A percentile compares a stretch with the other conserved stretches of the same genome.
These are phyloP conservation scores for Dendroctonus valens DNA, from an alignment of 1,140 invertebrate species.

Conservation along the genomic window DNA sequence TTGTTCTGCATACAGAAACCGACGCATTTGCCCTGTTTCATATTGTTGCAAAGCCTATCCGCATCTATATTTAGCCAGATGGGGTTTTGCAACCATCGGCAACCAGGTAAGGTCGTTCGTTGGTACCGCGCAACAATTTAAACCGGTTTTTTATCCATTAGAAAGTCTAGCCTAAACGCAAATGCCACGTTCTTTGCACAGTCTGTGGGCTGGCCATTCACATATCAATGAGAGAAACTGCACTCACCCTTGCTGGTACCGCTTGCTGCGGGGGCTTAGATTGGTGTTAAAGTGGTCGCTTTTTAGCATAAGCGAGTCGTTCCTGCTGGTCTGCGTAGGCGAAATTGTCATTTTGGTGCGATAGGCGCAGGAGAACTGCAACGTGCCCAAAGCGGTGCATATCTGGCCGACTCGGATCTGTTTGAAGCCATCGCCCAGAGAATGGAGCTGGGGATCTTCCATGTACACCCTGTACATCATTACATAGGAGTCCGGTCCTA, in stretches of 20 bases:
- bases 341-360: slow-evolving; percentile 87
- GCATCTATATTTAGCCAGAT: slow-evolving; percentile 7
- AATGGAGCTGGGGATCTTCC: slow-evolving; percentile 75
- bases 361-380: slow-evolving; percentile 77
- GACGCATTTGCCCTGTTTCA: too few relatives aligned
- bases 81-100: slow-evolving; percentile 8
- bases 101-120: slow-evolving; percentile 18
- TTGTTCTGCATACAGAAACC: too few relatives aligned
- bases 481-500: slow-evolving; percentile 72
- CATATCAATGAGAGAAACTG: slow-evolving; percentile 6
- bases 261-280: slow-evolving; percentile 66
- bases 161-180: background rate
- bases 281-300: slow-evolving; percentile 86
- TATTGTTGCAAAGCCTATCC: too few relatives aligned
- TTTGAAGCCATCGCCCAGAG: slow-evolving; percentile 73
- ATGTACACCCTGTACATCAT: slow-evolving; percentile 90
- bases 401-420: slow-evolving; percentile 77
- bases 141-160: slow-evolving; percentile 6
- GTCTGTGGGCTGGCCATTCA: background rate
- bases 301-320: slow-evolving; percentile 76
- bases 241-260: slow-evolving; percentile 61
- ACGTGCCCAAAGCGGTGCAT: slow-evolving; percentile 76
- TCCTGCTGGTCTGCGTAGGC: slow-evolving; percentile 69
- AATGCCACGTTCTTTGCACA: background rate
- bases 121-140: slow-evolving; percentile 14